Percentiles rank a stretch among this genome's conserved stretches.
Conservation (phyloP, 2,797 vertebrate genomes). For the Limnodromus scolopaceus region DNA sequence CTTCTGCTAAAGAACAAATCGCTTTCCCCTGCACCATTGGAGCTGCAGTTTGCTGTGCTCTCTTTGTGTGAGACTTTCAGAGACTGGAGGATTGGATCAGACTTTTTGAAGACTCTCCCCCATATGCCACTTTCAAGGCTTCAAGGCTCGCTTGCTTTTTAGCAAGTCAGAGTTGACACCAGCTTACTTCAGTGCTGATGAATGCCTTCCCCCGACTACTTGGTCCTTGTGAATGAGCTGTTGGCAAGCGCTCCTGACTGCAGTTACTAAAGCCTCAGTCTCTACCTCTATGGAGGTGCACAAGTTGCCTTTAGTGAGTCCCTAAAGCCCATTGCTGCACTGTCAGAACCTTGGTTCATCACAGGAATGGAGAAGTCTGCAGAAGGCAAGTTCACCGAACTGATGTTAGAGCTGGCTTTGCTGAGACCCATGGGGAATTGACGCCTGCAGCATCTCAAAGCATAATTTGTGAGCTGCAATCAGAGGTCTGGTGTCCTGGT, state of each 20-base stretch:
- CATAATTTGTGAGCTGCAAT: rapidly evolving
- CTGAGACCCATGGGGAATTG: rapidly evolving
- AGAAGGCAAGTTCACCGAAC: not conserved
- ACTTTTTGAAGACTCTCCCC: conserved; percentile 16
- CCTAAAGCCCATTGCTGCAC: not conserved
- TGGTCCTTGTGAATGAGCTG: not conserved
- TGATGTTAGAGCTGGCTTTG: not conserved
- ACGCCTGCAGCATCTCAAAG: not conserved
- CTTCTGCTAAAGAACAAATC: not conserved
- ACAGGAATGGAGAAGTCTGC: not conserved
- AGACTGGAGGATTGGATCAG: not conserved
- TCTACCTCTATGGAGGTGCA: not conserved
- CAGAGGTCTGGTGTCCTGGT: not conserved
- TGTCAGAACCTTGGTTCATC: not conserved
- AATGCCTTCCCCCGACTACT: not conserved
- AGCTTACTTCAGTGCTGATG: not conserved
- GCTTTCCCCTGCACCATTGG: not conserved
- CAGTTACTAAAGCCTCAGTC: not conserved
- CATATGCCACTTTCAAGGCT: conserved; percentile 13
- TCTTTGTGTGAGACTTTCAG: not conserved
- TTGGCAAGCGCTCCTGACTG: not conserved
- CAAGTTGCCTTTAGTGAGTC: not conserved
- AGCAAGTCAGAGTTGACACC: conserved; percentile 32
- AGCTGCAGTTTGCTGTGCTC: not conserved
- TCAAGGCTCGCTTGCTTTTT: conserved; percentile 42